phyloP scores from a whole-genome alignment of 2,888 invertebrate species.

The Fissipunctia ypsillon region DNA sequence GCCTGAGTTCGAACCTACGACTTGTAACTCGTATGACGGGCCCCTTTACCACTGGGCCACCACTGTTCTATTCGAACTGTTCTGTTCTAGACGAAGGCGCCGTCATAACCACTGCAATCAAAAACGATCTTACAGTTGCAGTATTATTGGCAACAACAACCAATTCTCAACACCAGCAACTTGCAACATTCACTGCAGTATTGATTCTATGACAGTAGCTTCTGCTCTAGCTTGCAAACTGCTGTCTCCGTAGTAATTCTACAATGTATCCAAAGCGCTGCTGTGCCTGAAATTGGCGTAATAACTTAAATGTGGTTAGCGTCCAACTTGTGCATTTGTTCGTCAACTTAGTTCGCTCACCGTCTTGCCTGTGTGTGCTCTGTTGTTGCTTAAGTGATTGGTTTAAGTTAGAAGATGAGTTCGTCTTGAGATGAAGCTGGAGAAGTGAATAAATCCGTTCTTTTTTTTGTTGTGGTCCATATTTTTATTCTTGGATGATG shows the following conservation, averaged over 20 bases:
- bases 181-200: slow-evolving; percentile 2
- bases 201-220: slow-evolving; percentile 17
- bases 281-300: slow-evolving; percentile 54
- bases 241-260: slow-evolving; percentile 43
- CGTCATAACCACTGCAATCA: neutral
- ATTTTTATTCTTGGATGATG: slow-evolving; percentile 2
- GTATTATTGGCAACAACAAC: neutral
- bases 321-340: slow-evolving; percentile 53
- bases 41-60: too few relatives aligned
- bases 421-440: slow-evolving; percentile 42
- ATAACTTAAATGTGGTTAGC: slow-evolving; percentile 61
- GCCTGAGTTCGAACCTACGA: too few relatives aligned
- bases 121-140: neutral
- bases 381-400: slow-evolving; percentile 62
- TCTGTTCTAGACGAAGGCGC: too few relatives aligned
- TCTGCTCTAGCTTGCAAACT: slow-evolving; percentile 6
- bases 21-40: too few relatives aligned
- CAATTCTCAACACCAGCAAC: neutral
- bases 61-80: too few relatives aligned
- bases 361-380: slow-evolving; percentile 52
- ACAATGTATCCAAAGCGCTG: slow-evolving; percentile 47
- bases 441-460: slow-evolving; percentile 10
- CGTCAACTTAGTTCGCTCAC: slow-evolving; percentile 42
- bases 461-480: slow-evolving; percentile 24
- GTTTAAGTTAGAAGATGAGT: slow-evolving; percentile 59